Conservation (phyloP, 2,888 invertebrate genomes). For the Scaptomyza caliginosa region DNA sequence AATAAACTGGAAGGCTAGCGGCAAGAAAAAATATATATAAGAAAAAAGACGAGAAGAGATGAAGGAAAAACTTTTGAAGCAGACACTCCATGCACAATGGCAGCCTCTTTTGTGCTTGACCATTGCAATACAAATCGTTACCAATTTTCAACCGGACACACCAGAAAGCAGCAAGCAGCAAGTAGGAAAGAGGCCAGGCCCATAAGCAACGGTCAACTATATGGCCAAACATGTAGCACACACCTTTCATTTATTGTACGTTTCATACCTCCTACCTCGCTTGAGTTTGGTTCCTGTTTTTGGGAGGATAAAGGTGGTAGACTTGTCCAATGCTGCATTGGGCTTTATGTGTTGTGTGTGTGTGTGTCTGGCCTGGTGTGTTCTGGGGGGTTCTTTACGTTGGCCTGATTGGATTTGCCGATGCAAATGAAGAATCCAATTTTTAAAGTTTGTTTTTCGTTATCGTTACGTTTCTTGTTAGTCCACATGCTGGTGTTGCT, state of each 20-base stretch:
- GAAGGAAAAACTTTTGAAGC: conserved; percentile 60
- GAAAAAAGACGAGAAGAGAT: no score
- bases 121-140: conserved; percentile 75
- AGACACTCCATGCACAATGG: conserved; percentile 43
- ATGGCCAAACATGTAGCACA: conserved; percentile 71
- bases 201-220: conserved; percentile 78
- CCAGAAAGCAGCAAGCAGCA: conserved; percentile 34
- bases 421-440: conserved; percentile 82
- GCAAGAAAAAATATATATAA: not conserved
- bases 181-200: conserved; percentile 22
- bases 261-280: conserved; percentile 20
- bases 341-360: conserved; percentile 73
- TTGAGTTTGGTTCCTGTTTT: not conserved
- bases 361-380: conserved; percentile 68
- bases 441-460: conserved; percentile 82
- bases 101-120: conserved; percentile 63
- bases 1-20: conserved; percentile 1
- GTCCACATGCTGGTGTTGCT: conserved; percentile 27
- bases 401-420: conserved; percentile 82
- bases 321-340: conserved; percentile 26
- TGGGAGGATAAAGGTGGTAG: conserved; percentile 3
- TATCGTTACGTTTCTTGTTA: conserved; percentile 78
- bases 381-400: conserved; percentile 67
- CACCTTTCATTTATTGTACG: conserved; percentile 76
- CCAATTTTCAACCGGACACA: conserved; percentile 76